A percentile compares a stretch with the other conserved stretches of the same genome.
phyloP scores from a whole-genome alignment of 2,113 vertebrate species.

The Sinocyclocheilus anshuiensis region DNA sequence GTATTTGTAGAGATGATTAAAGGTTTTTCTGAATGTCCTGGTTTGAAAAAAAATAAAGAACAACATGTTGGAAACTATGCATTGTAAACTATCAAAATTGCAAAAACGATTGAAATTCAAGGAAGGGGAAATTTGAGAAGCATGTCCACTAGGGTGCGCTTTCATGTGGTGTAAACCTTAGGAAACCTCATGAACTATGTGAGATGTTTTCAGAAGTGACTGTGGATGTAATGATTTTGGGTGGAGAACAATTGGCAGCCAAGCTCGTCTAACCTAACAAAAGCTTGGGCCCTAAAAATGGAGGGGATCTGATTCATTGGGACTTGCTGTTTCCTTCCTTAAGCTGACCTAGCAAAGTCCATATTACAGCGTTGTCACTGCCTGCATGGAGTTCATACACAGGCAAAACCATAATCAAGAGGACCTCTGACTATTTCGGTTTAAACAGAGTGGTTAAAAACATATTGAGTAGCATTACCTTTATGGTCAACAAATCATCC shows the following conservation, averaged over 20 bases:
- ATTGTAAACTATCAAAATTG: neutral
- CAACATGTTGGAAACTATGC: neutral
- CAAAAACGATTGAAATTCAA: neutral
- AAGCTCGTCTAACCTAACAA: slow-evolving; percentile 73
- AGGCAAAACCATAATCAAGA: too few species aligned
- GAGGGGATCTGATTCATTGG: too few species aligned
- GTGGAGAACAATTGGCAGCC: slow-evolving; percentile 84
- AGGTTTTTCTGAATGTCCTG: slow-evolving; percentile 51
- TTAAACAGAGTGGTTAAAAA: too few species aligned
- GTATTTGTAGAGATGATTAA: slow-evolving; percentile 54
- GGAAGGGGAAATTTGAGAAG: neutral
- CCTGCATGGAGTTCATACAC: too few species aligned
- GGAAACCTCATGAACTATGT: slow-evolving; percentile 23
- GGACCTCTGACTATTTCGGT: too few species aligned
- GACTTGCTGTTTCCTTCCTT: too few species aligned
- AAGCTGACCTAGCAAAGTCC: too few species aligned
- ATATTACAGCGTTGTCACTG: too few species aligned
- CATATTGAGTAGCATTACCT: too few species aligned
- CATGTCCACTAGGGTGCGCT: slow-evolving; percentile 62
- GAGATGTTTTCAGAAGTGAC: slow-evolving; percentile 77
- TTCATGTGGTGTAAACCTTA: neutral
- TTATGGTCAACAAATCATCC: too few species aligned
- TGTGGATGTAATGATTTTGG: slow-evolving; percentile 86
- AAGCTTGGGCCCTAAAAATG: too few species aligned
- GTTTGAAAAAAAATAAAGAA: slow-evolving; percentile 44